Base-by-base conservation (phyloP, 2,888 invertebrate genomes). In the Epirrhoe tristata region DNA sequence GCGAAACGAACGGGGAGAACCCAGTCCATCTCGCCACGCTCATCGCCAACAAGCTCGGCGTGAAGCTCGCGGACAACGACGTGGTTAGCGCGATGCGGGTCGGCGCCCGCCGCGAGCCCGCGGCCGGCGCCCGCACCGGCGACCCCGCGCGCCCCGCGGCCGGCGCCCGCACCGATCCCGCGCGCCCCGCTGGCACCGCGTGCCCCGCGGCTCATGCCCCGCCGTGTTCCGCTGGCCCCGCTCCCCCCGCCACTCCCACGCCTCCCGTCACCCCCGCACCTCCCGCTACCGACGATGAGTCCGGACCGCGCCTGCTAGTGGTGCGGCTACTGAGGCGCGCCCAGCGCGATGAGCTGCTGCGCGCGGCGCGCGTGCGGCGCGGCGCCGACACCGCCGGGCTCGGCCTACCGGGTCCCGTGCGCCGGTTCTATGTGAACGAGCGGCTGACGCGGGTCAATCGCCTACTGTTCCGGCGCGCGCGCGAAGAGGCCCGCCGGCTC, bases 71-170 rank as follows among this genome's bases (percentile, higher is more conserved):
- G 0, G 74, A 73, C 10, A 59, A 62, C 0, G 74, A 74, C 3
- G 53, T 76, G 1, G 73, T 74, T 0, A 56, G 54, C 6, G 71
- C 66, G 6, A 57, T 24, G 34, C 72, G 75, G 0, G 63, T 64
- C 0, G 74, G 74, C 0, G 24, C 24, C 24, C 24, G 24, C 24
- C 24, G 24, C 24, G 24, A 24, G 24, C 24, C 24, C 24, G 24
- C 24, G 1, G 53, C 62, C 8, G 8, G 8, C 10, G 32, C 50
- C 8, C 46, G 54, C 3, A 32, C 39, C 1, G n/a, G n/a, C n/a
- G 66, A 54, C 3, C 60, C 59, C 0, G 53, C 48, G 8, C 56
- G 69, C 66, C 3, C 32, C 52, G 6, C 36, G 48, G 6, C n/a
- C 36, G 48, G 24, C 53, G 1, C 34, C 39, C 1, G 61, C 24